A percentile compares a stretch with the other conserved stretches of the same genome.
Evolutionary conservation across 2,888 invertebrate species (phyloP).

Genomic region (Pycnomerus fuliginosus): DNA sequence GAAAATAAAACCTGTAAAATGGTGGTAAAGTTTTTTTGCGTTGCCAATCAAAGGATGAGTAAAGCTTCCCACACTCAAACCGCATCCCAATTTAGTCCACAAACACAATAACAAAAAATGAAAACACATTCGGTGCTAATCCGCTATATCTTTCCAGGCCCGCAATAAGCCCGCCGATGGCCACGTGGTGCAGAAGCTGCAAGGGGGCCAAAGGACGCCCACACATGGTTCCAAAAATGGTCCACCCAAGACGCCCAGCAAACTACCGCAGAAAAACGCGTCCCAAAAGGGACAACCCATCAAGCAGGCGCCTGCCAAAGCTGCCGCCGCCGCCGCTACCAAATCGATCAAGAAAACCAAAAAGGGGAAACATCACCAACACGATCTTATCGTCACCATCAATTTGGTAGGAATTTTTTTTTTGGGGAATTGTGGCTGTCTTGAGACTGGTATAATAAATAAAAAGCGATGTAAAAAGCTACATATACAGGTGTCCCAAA

Average conservation of each 20-base stretch:
- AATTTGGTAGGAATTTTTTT: slow-evolving; percentile 82
- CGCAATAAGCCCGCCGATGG: slow-evolving; percentile 82
- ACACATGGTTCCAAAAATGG: slow-evolving; percentile 59
- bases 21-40: too few species aligned
- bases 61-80: too few species aligned
- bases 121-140: too few species aligned
- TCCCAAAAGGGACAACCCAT: slow-evolving; percentile 75
- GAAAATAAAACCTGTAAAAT: too few species aligned
- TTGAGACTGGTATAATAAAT: too few species aligned
- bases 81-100: too few species aligned
- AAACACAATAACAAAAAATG: too few species aligned
- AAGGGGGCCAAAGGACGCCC: slow-evolving; percentile 65
- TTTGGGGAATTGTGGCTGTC: too few species aligned
- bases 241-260: slow-evolving; percentile 57
- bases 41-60: too few species aligned
- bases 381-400: slow-evolving; percentile 79
- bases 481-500: too few species aligned
- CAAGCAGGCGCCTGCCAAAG: slow-evolving; percentile 63
- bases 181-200: slow-evolving; percentile 70
- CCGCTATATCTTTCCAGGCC: slow-evolving; percentile 67
- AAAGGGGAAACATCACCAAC: slow-evolving; percentile 76
- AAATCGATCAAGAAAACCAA: slow-evolving; percentile 70
- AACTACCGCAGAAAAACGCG: slow-evolving; percentile 66
- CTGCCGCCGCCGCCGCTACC: slow-evolving; percentile 57
- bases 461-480: too few species aligned